A percentile compares a stretch with the other conserved stretches of the same genome.
Conservation (phyloP, 2,113 vertebrate genomes). For the Melierax canorus region DNA sequence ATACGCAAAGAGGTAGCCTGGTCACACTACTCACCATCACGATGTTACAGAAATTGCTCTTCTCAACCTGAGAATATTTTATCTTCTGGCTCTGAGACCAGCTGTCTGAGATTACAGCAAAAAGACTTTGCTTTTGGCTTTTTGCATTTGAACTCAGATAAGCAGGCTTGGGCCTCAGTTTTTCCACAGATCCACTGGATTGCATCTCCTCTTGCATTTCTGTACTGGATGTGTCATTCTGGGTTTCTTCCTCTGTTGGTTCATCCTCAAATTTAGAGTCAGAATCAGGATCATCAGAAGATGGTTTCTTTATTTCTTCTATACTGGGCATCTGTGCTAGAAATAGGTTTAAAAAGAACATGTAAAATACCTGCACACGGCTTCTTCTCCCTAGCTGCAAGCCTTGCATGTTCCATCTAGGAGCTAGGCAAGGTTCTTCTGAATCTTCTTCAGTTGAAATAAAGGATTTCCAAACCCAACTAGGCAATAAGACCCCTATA, state of each 20-base stretch:
- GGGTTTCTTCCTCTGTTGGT: neutral
- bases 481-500: neutral
- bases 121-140: neutral
- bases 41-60: neutral
- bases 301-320: neutral
- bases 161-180: neutral
- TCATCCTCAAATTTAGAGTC: conserved; percentile 3
- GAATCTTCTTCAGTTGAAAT: neutral
- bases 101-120: neutral
- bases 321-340: neutral
- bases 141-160: neutral
- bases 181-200: neutral
- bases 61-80: neutral
- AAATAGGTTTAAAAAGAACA: neutral
- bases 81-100: neutral
- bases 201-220: neutral
- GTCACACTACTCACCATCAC: neutral
- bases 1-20: neutral
- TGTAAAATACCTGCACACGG: neutral
- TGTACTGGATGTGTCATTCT: neutral
- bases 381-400: neutral
- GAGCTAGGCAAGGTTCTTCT: neutral
- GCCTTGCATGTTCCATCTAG: rapidly evolving
- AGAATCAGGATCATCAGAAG: neutral
- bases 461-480: neutral